Base-by-base conservation (phyloP, 2,797 vertebrate species). In the Argentina silus region DNA sequence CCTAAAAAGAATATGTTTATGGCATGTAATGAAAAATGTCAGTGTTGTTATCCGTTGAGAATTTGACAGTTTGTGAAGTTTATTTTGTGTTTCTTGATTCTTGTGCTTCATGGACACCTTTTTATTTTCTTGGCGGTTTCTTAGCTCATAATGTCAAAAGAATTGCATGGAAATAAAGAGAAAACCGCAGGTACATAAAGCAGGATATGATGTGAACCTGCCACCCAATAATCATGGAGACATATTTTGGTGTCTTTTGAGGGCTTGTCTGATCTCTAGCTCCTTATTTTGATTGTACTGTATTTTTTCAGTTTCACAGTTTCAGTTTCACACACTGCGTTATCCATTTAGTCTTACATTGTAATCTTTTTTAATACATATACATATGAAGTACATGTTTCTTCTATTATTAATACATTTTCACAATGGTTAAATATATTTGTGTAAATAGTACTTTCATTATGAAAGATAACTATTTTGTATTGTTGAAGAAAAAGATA, bases 401-500 rank as follows among this genome's bases (percentile, higher is more conserved):
- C 87, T 89, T 89, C 80, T 73, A 88, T 90, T 83, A 89, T 90
- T 87, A 90, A 91, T 88, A 90, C 87, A 91, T 93, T 93, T 93
- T 91, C 89, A 93, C 91, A 86, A 90, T 81, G 91, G 89, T 92
- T 93, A 85, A 92, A 93, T 90, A 90, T 87, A 90, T 93, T 90
- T 93, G 94, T 98, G 98, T 98, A 99, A 96, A 98, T 98, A 98
- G 90, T 96, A 93, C 95, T 98, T 98, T 98, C 95, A 94, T 95
- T 96, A 97, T 95, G 95, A 96, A 95, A 97, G 96, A 95, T 95
- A 93, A 95, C 93, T 97, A 97, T 98, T 98, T 98, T 98, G 96
- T 98, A 98, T 97, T 95, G 95, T 97, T 97, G 93, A 95, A 96
- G 94, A 94, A 93, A 92, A 96, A 95, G 94, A 95, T 92, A 93